Percentiles rank a stretch among this genome's conserved stretches.
phyloP scores from a whole-genome alignment of 2,797 vertebrate genomes.

The Galago senegalensis region DNA sequence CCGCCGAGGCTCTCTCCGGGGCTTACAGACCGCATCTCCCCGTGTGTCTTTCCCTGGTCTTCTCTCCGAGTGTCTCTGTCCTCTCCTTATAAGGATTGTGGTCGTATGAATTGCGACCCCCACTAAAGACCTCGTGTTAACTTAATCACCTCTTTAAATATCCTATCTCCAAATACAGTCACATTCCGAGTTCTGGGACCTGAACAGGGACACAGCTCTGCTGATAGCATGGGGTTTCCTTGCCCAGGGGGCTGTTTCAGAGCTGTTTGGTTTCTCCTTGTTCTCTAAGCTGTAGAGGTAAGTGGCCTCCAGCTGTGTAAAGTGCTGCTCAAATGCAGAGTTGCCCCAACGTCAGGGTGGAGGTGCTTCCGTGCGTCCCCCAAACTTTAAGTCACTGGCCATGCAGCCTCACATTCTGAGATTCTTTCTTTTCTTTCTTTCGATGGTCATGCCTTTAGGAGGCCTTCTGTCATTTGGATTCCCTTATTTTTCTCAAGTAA shows the following conservation, averaged over 20 bases:
- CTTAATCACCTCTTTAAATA: too few relatives aligned
- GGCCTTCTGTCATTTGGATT: background rate
- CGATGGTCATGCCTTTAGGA: background rate
- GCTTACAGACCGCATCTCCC: fast-evolving
- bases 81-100: background rate
- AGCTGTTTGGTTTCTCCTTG: background rate
- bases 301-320: background rate
- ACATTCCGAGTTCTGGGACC: background rate
- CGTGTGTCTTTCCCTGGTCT: background rate
- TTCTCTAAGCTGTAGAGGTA: background rate
- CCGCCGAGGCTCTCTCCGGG: background rate
- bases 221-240: background rate
- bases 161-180: background rate
- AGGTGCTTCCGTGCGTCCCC: background rate
- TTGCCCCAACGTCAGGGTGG: too few relatives aligned
- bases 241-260: too few relatives aligned
- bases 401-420: background rate
- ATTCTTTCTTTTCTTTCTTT: background rate
- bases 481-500: background rate
- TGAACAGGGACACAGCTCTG: too few relatives aligned
- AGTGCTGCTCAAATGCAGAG: background rate
- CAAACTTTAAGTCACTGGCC: background rate
- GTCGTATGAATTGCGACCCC: background rate
- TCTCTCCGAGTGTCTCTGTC: background rate
- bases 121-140: background rate